Conservation (phyloP, 2,113 vertebrate genomes). For the Cisticola juncidis region DNA sequence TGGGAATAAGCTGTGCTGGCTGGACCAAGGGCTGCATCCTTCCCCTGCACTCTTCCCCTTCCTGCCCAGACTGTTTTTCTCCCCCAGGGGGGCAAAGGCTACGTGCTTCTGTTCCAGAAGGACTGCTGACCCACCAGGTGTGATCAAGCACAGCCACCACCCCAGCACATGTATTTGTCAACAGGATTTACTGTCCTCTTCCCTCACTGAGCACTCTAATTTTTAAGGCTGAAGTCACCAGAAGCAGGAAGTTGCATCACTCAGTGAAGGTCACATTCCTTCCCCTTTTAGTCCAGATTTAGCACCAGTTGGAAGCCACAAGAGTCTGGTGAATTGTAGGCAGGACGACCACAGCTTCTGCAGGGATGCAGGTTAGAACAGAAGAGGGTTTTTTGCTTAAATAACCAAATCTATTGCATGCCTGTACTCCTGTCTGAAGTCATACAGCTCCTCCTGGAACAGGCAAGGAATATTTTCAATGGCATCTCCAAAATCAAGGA, state of each 20-base stretch:
- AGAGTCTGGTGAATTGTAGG: background rate
- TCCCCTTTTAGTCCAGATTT: conserved; percentile 41
- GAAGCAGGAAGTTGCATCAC: conserved; percentile 20
- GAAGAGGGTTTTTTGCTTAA: background rate
- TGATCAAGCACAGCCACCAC: background rate
- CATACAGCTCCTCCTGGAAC: background rate
- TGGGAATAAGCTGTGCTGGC: background rate
- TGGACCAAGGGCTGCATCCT: conserved; percentile 13
- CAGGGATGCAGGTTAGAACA: background rate
- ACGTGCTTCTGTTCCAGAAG: background rate
- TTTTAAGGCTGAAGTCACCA: background rate
- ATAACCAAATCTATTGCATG: background rate
- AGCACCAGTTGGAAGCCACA: conserved; percentile 26
- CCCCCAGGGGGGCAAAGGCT: background rate
- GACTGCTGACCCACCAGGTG: background rate
- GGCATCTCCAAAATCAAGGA: background rate
- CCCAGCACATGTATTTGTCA: background rate
- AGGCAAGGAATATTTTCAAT: background rate
- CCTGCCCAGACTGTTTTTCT: conserved; percentile 1
- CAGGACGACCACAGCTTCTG: background rate
- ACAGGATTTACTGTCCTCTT: background rate
- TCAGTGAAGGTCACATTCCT: conserved; percentile 32
- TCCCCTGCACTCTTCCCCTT: conserved; percentile 23
- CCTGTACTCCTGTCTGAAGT: background rate
- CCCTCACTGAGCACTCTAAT: background rate